Base-by-base conservation (phyloP, 2,797 vertebrate genomes). In the Echiichthys vipera region DNA sequence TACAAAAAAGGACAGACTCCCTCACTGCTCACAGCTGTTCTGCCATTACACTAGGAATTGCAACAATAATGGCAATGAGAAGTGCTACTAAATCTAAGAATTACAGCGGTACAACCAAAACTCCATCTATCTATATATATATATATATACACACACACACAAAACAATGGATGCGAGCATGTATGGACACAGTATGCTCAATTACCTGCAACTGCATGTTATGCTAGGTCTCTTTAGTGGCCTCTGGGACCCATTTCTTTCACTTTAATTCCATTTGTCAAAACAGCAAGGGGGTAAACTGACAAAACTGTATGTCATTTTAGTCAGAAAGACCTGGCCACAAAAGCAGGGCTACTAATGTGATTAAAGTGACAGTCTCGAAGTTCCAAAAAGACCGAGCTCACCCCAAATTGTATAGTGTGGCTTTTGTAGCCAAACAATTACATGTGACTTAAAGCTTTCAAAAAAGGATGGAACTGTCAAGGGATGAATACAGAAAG, bases 21-120 rank as follows among this genome's bases (percentile, higher is more conserved):
- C 49, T 69, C 32, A 58, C 51, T 68, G 71, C 67, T 64, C 47
- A 40, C 67, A 80, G 74, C 74, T 40, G 66, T 68, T 81, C 65
- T 71, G 39, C 56, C 46, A 74, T 70, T 55, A 67, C 22, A 68
- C 50, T n/a, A n/a, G n/a, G n/a, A n/a, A n/a, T n/a, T n/a, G n/a
- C n/a, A n/a, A n/a, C n/a, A n/a, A n/a, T n/a, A n/a, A n/a, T n/a
- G n/a, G n/a, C n/a, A n/a, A n/a, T n/a, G n/a, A n/a, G n/a, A n/a
- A n/a, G n/a, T n/a, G n/a, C n/a, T n/a, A n/a, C n/a, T n/a, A n/a
- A n/a, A n/a, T n/a, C n/a, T n/a, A n/a, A n/a, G n/a, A n/a, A n/a
- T n/a, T n/a, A n/a, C n/a, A n/a, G n/a, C n/a, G 29, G 22, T 47
- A 29, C 6, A 45, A 57, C n/a, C 25, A 36, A 74, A 65, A 55